Conservation (phyloP, 2,888 invertebrate species). For the Deroplatys truncata region DNA sequence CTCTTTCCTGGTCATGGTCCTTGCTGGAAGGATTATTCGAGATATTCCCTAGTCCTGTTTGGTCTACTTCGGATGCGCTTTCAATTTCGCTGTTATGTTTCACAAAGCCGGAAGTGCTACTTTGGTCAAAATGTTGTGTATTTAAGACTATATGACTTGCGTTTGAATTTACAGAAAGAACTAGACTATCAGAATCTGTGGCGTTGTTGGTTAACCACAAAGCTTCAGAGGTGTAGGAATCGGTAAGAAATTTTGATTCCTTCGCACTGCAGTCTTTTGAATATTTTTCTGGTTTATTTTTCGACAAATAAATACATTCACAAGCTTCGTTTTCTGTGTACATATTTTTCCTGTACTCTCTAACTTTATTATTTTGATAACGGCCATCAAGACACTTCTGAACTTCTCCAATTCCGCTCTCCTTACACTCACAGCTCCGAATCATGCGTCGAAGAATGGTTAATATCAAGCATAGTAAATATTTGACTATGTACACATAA, state of each 20-base stretch:
- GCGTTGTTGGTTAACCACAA: not conserved
- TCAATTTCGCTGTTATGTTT: too few relatives aligned
- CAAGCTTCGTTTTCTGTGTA: too few relatives aligned
- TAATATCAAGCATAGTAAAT: not conserved
- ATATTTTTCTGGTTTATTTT: too few relatives aligned
- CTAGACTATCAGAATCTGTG: not conserved
- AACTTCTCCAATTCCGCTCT: not conserved
- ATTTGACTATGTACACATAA: not conserved
- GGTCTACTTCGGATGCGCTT: too few relatives aligned
- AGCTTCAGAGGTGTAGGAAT: not conserved
- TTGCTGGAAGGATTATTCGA: too few relatives aligned
- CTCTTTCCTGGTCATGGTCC: too few relatives aligned
- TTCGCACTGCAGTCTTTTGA: too few relatives aligned
- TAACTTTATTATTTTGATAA: not conserved
- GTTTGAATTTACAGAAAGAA: not conserved
- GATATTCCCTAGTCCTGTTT: too few relatives aligned
- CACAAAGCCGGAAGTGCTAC: not conserved
- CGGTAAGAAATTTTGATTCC: not conserved
- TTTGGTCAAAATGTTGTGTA: not conserved
- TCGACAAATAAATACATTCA: too few relatives aligned
- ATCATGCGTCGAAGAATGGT: not conserved
- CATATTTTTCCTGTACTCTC: not conserved
- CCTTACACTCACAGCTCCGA: not conserved
- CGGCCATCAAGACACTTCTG: too few relatives aligned
- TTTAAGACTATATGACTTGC: not conserved